Evolutionary conservation across 2,888 invertebrate species (phyloP), one percentile per base, ranked within the genome.

Genomic region (Oeneis ivallda): DNA sequence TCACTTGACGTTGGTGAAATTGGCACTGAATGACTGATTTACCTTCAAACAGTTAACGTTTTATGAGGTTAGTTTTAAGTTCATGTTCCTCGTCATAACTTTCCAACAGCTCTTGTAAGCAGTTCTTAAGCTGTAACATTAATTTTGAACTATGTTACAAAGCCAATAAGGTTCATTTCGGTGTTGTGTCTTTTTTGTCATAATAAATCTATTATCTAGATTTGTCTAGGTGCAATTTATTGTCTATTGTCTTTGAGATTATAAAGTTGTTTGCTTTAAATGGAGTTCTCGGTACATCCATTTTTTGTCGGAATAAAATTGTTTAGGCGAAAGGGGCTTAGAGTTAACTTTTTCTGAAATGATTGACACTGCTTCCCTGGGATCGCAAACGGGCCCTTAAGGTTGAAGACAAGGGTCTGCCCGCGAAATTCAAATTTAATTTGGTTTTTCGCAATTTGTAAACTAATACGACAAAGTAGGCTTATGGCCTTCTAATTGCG

Each of bases 151-250:
- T 13, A 26, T 56, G 39, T 39, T 26, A 4, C 6, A 13, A 6
- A 19, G 19, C 0, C 1, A 41, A 19, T 56, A 41, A 41, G 41
- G 56, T 56, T 56, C 19, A 39, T 56, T 56, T 41, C 49, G 19
- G 7, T 8, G 17, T 50, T 37, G 49, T 10, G n/a, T 13, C 19
- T 78, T 79, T 72, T 78, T 79, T 72, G 76, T 65, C 74, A 72
- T 75, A 81, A 86, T 88, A 87, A 87, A 88, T 88, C 17, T 47
- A 47, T 45, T 45, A 45, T 45, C 85, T 81, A 79, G 80, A 87
- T 89, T 89, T 85, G 88, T 88, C 75, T 72, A 82, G 79, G 85
- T 83, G 86, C 76, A 82, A 76, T 80, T 85, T 84, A 89, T 81
- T 79, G 76, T 66, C 83, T 78, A 89, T 90, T 89, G 89, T 89